Evolutionary conservation across 2,797 vertebrate species (phyloP).

Genomic region (Rhyacichthys aspro): DNA sequence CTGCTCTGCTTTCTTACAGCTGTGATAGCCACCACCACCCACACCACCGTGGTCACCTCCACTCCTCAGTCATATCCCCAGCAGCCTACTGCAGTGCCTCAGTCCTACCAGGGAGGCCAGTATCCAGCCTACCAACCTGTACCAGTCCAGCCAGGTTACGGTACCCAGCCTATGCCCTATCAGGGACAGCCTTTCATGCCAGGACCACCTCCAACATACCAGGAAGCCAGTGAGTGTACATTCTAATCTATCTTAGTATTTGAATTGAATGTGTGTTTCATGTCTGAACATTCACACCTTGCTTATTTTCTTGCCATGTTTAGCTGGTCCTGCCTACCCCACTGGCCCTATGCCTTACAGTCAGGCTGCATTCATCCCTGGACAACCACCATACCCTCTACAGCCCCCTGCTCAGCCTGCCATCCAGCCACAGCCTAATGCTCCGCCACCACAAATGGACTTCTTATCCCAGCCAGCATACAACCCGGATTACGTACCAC

Average conservation of each 20-base stretch:
- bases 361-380: slow-evolving; percentile 72
- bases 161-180: slow-evolving; percentile 56
- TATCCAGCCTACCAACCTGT: slow-evolving; percentile 74
- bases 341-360: slow-evolving; percentile 72
- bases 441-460: slow-evolving; percentile 23
- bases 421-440: slow-evolving; percentile 27
- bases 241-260: background rate
- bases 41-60: slow-evolving; percentile 73
- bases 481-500: slow-evolving; percentile 86
- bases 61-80: slow-evolving; percentile 67
- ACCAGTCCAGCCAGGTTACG: slow-evolving; percentile 67
- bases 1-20: slow-evolving; percentile 53
- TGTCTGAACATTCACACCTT: background rate
- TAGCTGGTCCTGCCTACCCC: slow-evolving; percentile 63
- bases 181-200: slow-evolving; percentile 48
- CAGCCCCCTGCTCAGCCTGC: slow-evolving; percentile 63
- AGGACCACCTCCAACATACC: slow-evolving; percentile 68
- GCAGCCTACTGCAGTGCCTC: slow-evolving; percentile 44
- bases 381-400: slow-evolving; percentile 65
- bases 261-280: background rate
- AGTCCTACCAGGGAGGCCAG: slow-evolving; percentile 59
- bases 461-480: slow-evolving; percentile 85
- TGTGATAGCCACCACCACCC: slow-evolving; percentile 69
- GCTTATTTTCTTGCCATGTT: slow-evolving; percentile 13
- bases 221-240: slow-evolving; percentile 71